Percentiles rank a stretch among this genome's conserved stretches.
Conservation (phyloP, 2,113 vertebrate species). For the Typhlomys cinereus region DNA sequence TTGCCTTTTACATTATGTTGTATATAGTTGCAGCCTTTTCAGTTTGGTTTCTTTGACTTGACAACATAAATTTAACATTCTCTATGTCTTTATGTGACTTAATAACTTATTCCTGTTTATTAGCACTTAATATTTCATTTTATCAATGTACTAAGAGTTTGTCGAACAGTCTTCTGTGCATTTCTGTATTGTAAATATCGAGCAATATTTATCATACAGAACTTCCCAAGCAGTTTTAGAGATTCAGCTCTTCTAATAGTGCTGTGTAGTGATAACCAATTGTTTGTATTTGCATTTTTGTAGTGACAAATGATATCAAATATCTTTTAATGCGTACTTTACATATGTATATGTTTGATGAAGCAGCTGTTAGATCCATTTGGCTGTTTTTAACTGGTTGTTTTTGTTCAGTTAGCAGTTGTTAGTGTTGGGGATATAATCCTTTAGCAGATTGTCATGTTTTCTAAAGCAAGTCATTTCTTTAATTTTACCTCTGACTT, state of each 20-base stretch:
- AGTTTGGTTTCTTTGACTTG: neutral
- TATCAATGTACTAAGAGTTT: neutral
- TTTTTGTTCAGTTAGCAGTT: slow-evolving; percentile 31
- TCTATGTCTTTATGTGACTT: slow-evolving; percentile 18
- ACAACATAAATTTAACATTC: neutral
- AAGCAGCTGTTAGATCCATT: neutral
- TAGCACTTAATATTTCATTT: neutral
- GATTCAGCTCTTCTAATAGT: neutral
- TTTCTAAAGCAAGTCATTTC: neutral
- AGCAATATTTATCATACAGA: neutral
- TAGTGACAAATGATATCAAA: neutral
- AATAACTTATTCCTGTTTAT: slow-evolving; percentile 24
- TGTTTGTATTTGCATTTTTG: slow-evolving; percentile 43
- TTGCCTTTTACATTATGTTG: neutral
- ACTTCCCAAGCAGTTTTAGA: neutral
- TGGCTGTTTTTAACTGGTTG: neutral
- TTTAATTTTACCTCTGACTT: neutral
- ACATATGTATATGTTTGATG: neutral
- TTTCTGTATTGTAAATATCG: neutral
- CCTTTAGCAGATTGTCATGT: neutral
- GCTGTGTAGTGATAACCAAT: neutral
- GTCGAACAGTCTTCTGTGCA: neutral
- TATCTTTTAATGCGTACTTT: slow-evolving; percentile 5
- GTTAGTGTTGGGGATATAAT: neutral
- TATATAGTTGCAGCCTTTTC: neutral